Conservation (phyloP, 30 jellyfish, hydroid and myxozoan genomes). For the Cassiopea andromeda region DNA sequence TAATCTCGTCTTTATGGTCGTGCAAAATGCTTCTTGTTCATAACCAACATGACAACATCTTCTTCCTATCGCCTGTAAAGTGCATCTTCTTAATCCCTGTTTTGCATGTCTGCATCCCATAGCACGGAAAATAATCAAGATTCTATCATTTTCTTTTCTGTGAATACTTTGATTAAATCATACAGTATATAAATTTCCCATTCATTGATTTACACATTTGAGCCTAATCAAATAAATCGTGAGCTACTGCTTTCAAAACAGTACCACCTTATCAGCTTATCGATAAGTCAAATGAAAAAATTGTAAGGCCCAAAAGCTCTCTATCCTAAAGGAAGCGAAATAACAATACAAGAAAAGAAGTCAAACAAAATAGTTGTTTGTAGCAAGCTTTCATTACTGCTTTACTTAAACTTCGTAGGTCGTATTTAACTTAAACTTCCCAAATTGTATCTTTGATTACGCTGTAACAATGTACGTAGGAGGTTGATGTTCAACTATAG, state of each 20-base stretch:
- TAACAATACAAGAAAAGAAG: not conserved
- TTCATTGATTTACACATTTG: not conserved
- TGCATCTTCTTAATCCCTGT: not conserved
- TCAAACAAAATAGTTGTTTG: not conserved
- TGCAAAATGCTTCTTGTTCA: not conserved
- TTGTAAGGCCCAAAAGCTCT: not conserved
- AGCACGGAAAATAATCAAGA: constrained; percentile 26
- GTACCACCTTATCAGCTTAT: not conserved
- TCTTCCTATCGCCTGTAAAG: not conserved
- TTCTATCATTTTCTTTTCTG: not conserved
- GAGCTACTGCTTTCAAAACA: not conserved
- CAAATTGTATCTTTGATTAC: no score
- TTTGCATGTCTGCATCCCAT: constrained; percentile 17
- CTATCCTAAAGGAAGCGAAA: no score
- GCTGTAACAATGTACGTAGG: no score
- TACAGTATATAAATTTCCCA: not conserved
- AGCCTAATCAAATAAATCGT: not conserved
- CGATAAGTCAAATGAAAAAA: not conserved
- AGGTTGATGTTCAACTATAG: no score
- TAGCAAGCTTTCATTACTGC: no score
- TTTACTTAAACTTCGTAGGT: no score
- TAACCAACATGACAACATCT: not conserved
- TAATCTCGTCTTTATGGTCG: constrained; percentile 1
- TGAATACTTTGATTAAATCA: not conserved
- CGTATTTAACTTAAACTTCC: no score